Conservation (phyloP, 2,797 vertebrate genomes). For the Sylvia borin region DNA sequence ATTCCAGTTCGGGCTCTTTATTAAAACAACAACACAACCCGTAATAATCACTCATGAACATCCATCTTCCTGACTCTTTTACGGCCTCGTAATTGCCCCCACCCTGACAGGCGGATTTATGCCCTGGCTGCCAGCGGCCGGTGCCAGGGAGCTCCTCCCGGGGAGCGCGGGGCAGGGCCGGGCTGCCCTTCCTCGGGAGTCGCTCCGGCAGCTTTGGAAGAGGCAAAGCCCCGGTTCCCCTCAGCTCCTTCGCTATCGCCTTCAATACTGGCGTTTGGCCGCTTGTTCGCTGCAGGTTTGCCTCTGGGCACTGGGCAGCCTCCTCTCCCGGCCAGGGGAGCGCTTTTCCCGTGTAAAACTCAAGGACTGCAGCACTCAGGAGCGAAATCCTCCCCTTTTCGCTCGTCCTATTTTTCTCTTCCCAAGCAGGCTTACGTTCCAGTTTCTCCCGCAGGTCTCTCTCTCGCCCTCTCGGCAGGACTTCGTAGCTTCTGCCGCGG, state of each 20-base stretch:
- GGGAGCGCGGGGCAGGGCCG: no score
- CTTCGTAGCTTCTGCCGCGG: background rate
- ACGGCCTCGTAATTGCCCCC: conserved; percentile 13
- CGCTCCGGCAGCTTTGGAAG: background rate
- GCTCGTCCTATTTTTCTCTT: background rate
- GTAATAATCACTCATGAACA: background rate
- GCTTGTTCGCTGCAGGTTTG: no score
- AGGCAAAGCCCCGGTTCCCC: rapidly evolving
- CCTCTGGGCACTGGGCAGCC: background rate
- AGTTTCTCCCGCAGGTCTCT: background rate
- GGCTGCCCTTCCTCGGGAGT: background rate
- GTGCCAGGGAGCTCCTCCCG: background rate
- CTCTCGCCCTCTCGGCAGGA: background rate
- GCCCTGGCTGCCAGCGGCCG: background rate
- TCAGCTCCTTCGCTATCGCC: background rate
- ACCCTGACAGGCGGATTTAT: conserved; percentile 5
- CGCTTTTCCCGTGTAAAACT: background rate
- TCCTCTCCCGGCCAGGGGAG: background rate
- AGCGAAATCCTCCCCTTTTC: background rate
- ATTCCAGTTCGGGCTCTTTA: background rate
- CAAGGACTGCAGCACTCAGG: background rate
- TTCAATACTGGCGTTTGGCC: rapidly evolving
- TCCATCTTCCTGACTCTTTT: conserved; percentile 40
- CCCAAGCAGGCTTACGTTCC: background rate
- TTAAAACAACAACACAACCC: background rate